A percentile compares a stretch with the other conserved stretches of the same genome.
Conservation (phyloP, 2,888 invertebrate genomes). For the Strigamia crassipes region DNA sequence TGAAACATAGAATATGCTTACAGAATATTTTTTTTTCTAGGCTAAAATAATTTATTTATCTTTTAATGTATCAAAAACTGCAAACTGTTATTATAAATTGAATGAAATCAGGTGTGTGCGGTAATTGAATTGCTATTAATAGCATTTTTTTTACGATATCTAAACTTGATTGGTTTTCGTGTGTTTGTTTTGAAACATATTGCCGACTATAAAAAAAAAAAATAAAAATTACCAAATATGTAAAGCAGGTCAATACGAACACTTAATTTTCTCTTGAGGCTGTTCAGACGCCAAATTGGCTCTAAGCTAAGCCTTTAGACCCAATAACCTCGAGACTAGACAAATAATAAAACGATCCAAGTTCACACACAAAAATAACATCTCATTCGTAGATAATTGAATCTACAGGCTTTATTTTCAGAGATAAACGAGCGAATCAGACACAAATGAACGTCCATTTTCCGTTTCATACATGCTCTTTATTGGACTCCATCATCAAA, state of each 20-base stretch:
- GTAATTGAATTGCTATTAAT: conserved; percentile 13
- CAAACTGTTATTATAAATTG: background rate
- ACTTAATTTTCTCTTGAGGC: conserved; percentile 19
- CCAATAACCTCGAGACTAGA: conserved; percentile 23
- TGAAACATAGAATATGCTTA: background rate
- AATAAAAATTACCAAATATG: background rate
- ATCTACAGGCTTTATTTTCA: background rate
- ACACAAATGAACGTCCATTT: background rate
- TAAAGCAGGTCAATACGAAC: conserved; percentile 3
- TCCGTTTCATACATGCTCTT: background rate
- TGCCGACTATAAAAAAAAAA: background rate
- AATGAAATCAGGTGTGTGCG: background rate
- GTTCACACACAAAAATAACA: background rate
- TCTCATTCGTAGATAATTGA: background rate
- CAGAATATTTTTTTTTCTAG: background rate
- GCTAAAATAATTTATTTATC: background rate
- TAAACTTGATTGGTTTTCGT: background rate
- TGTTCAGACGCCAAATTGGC: background rate
- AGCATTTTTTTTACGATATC: background rate
- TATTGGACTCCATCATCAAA: conserved; percentile 24
- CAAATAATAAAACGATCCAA: background rate
- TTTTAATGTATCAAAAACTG: background rate
- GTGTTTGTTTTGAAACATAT: background rate
- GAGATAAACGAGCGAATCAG: background rate
- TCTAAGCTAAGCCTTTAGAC: conserved; percentile 9